A percentile compares a stretch with the other conserved stretches of the same genome.
Evolutionary conservation across 1,140 invertebrate species (phyloP).

Genomic region (Maniola jurtina): DNA sequence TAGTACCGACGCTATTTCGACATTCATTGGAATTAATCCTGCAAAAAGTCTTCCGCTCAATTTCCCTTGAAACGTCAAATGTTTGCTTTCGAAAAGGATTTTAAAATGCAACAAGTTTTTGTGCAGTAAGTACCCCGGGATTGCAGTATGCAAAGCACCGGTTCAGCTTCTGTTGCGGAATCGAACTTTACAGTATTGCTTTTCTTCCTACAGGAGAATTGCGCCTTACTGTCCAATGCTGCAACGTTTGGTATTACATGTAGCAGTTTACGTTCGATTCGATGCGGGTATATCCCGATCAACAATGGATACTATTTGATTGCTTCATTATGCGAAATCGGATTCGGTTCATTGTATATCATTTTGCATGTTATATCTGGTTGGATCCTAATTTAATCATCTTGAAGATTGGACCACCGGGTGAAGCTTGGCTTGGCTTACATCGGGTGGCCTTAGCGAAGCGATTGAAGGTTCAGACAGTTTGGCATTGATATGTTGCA

Average conservation of each 20-base stretch:
- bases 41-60: slow-evolving; percentile 65
- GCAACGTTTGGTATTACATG: slow-evolving; percentile 25
- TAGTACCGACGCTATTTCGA: slow-evolving; percentile 26
- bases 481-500: slow-evolving; percentile 7
- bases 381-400: slow-evolving; percentile 76
- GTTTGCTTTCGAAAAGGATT: slow-evolving; percentile 70
- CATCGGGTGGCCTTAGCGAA: slow-evolving; percentile 54
- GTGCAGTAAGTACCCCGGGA: slow-evolving; percentile 51
- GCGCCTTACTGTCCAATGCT: slow-evolving; percentile 13
- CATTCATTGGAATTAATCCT: slow-evolving; percentile 28
- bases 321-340: slow-evolving; percentile 73
- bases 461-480: slow-evolving; percentile 55
- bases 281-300: slow-evolving; percentile 38
- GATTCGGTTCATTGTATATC: slow-evolving; percentile 71
- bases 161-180: slow-evolving; percentile 32
- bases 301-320: slow-evolving; percentile 70
- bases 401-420: slow-evolving; percentile 75
- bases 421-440: slow-evolving; percentile 35
- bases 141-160: slow-evolving; percentile 64
- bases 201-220: slow-evolving; percentile 8
- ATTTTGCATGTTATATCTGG: slow-evolving; percentile 75
- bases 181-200: slow-evolving; percentile 31
- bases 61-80: slow-evolving; percentile 71
- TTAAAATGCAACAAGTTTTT: slow-evolving; percentile 76
- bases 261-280: slow-evolving; percentile 42